Base-by-base conservation (phyloP, 2,113 vertebrate genomes). In the Albula goreensis region DNA sequence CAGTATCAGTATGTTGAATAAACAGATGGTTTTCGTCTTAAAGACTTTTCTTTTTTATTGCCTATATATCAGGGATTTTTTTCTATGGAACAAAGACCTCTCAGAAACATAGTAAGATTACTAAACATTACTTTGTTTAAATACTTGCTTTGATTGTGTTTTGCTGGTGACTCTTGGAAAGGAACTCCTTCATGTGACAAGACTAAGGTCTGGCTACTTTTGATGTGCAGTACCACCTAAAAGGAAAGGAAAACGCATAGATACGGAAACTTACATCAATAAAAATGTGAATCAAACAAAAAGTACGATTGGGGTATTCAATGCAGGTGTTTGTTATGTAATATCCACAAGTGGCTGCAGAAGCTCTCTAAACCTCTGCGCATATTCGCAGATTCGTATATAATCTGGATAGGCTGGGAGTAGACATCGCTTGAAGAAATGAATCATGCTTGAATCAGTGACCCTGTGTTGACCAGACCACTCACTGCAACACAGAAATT, bases 1-100 rank as follows among this genome's bases (percentile, higher is more conserved):
- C 17, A 53, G 51, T 80, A 81, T 85, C 85, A 85, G 57, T 80
- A 85, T 80, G 80, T 85, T 80, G 53, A 85, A 85, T 85, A 85
- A 85, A 85, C 78, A 31, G 56, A 80, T 80, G 52, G 79, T 85
- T 85, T 85, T 22, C 10, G 25, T 85, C 70, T 78, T 19, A 25
- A 31, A 19, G 56, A 1, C 78, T 60, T 11, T 83, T 41, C 50
- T 6, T 83, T 3, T 80, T 57, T 74, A 51, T 84, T 83, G 41
- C n/a, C 77, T 6, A 77, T 51, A 25, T 5, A 74, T 22, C 41
- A n/a, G 11, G 9, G 17, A 70, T 50, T n/a, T 22, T 84, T 2
- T 48, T 1, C 81, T 41, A n/a, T 57, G 31, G 31, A 41, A 41
- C 31, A 41, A 41, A 41, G 31, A 41, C 31, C 31, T 41, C 31